A percentile compares a stretch with the other conserved stretches of the same genome.
phyloP scores from a whole-genome alignment of 2,113 vertebrate genomes.

The Larimichthys polyactis region DNA sequence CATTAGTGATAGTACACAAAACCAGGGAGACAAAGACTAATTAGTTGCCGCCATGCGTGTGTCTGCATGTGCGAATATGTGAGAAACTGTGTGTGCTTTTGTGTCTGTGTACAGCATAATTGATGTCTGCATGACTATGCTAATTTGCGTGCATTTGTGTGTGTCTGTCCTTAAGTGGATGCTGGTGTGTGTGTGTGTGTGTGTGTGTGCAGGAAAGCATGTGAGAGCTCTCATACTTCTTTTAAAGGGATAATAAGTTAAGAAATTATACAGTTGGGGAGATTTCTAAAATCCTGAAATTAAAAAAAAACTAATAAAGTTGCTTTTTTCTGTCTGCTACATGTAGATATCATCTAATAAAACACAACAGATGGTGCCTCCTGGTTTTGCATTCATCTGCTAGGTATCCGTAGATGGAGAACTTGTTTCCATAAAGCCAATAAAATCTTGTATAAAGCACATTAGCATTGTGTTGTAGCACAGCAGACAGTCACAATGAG shows the following conservation, averaged over 20 bases:
- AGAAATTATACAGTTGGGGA: constrained; percentile 25
- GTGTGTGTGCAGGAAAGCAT: constrained; percentile 26
- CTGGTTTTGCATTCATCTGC: neutral
- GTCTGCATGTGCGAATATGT: constrained; percentile 4
- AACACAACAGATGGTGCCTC: too few species aligned
- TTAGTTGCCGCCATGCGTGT: constrained; percentile 65
- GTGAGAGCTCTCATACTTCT: constrained; percentile 40
- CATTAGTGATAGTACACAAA: constrained; percentile 76
- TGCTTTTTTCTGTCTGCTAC: neutral
- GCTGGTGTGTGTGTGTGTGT: constrained; percentile 14
- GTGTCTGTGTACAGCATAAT: constrained; percentile 47
- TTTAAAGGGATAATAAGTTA: constrained; percentile 54
- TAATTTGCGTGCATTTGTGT: constrained; percentile 52
- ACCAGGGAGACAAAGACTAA: constrained; percentile 76
- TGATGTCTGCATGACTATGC: constrained; percentile 52
- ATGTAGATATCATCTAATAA: neutral
- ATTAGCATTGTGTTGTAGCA: neutral
- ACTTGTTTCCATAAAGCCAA: neutral
- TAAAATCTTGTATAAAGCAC: neutral
- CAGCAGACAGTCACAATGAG: neutral
- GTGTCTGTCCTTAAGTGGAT: constrained; percentile 41
- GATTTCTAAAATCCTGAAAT: neutral
- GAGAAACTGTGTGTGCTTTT: constrained; percentile 9
- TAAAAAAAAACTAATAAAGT: neutral
- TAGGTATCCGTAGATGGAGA: neutral